Evolutionary conservation across 2,888 invertebrate genomes (phyloP), one percentile per base, ranked within the genome.

Genomic region (Clusia tigrina): DNA sequence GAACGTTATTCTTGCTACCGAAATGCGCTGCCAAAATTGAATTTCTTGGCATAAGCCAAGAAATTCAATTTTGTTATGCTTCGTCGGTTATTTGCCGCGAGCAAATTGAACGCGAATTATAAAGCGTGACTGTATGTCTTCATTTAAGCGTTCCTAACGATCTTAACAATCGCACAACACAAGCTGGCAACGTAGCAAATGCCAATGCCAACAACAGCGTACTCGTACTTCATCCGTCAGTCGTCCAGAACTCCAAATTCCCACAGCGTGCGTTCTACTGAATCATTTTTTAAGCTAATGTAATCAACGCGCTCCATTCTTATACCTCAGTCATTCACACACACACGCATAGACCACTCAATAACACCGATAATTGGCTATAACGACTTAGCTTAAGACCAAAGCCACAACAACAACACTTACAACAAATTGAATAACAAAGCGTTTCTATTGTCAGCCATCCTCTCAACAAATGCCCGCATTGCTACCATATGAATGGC

Each of bases 311-410:
- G 12, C n/a, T 42, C n/a, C 42, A 42, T 42, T 42, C 42, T 5
- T n/a, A n/a, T n/a, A n/a, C n/a, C n/a, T n/a, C n/a, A 32, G 6
- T 32, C 32, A 32, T 32, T 32, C 12, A 12, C 32, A 32, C 32
- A 32, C 6, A 9, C n/a, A n/a, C n/a, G n/a, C n/a, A n/a, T n/a
- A n/a, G n/a, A n/a, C n/a, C n/a, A n/a, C 42, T 15, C 42, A 42
- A 42, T 48, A 48, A 48, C 22, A 22, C 5, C 48, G 48, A 48
- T 48, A 48, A 48, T 48, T 18, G 48, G 18, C 48, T 20, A 22
- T 5, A 48, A 48, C 48, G 48, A 15, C 48, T 48, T 48, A 48
- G 48, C 18, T 3, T 6, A 20, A 10, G n/a, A 42, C 10, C 18
- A 6, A 3, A 42, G n/a, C 42, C 9, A 17, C n/a, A n/a, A 42